A percentile compares a stretch with the other conserved stretches of the same genome.
Conservation (phyloP, 2,888 invertebrate genomes). For the Leuctra nigra region DNA sequence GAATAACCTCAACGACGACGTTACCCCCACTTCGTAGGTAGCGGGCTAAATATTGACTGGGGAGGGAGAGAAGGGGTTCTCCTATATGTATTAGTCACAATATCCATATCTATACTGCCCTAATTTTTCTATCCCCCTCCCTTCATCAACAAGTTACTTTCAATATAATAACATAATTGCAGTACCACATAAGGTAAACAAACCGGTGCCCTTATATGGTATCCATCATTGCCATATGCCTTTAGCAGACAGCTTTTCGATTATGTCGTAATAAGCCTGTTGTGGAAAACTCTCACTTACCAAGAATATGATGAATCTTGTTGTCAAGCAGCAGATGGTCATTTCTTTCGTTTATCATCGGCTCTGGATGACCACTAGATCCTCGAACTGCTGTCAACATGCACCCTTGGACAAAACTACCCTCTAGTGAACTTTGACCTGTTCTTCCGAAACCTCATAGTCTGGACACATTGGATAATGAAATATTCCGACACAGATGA, state of each 20-base stretch:
- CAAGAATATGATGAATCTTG: neutral
- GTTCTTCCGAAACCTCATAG: too few relatives aligned
- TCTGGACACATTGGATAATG: too few relatives aligned
- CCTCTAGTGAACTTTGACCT: too few relatives aligned
- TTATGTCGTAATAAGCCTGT: neutral
- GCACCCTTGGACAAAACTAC: too few relatives aligned
- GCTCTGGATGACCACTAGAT: too few relatives aligned
- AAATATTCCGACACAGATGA: too few relatives aligned
- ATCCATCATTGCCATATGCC: neutral
- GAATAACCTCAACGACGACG: slow-evolving; percentile 19
- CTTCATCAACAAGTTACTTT: neutral
- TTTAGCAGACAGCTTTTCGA: neutral
- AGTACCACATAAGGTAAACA: slow-evolving; percentile 5
- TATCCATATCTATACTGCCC: slow-evolving; percentile 7
- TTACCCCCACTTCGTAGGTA: slow-evolving; percentile 14
- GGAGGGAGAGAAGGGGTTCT: neutral
- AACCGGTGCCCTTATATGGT: slow-evolving; percentile 12
- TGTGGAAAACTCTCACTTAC: neutral
- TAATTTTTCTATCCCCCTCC: slow-evolving; percentile 9
- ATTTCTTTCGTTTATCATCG: too few relatives aligned
- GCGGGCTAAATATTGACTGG: neutral
- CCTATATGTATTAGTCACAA: slow-evolving; percentile 15
- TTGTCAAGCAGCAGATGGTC: too few relatives aligned
- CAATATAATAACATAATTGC: slow-evolving; percentile 8
- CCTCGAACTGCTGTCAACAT: too few relatives aligned